These are phyloP conservation scores for Acanthochromis polyacanthus DNA, from an alignment of 2,113 vertebrate species.

Conservation along the genomic window DNA sequence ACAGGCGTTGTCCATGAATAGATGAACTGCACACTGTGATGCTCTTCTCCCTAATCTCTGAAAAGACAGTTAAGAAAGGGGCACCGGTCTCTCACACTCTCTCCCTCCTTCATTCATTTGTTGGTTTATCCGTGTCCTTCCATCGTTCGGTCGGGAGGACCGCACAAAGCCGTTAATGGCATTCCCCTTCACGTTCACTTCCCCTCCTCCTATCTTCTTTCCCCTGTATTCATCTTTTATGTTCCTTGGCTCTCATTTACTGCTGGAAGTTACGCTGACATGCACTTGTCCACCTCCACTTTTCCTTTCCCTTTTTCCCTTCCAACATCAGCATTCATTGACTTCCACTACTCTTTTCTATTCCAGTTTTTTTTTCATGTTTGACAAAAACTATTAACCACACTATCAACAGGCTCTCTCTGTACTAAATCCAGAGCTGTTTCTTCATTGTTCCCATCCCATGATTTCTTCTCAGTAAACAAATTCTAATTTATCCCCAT, in stretches of 20 bases:
- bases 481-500: not conserved
- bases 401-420: slow-evolving; percentile 9
- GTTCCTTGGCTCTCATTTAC: slow-evolving; percentile 72
- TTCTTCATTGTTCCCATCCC: not conserved
- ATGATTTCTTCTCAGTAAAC: not conserved
- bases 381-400: slow-evolving; percentile 34
- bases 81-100: slow-evolving; percentile 78
- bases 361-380: slow-evolving; percentile 40
- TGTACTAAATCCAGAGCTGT: not conserved
- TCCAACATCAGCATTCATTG: slow-evolving; percentile 70
- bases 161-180: slow-evolving; percentile 76
- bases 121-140: slow-evolving; percentile 77
- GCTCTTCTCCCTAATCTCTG: slow-evolving; percentile 76
- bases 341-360: slow-evolving; percentile 39
- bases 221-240: slow-evolving; percentile 69
- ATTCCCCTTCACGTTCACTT: slow-evolving; percentile 77
- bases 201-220: slow-evolving; percentile 73
- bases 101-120: slow-evolving; percentile 73
- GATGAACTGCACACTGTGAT: slow-evolving; percentile 66
- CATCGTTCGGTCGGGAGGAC: slow-evolving; percentile 67
- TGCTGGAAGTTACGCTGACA: slow-evolving; percentile 70
- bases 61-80: slow-evolving; percentile 76
- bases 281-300: slow-evolving; percentile 59
- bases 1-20: slow-evolving; percentile 71
- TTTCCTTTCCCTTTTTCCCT: slow-evolving; percentile 20